Percentiles rank a stretch among this genome's conserved stretches.
Conservation (phyloP, 2,113 vertebrate genomes). For the Ahaetulla prasina region DNA sequence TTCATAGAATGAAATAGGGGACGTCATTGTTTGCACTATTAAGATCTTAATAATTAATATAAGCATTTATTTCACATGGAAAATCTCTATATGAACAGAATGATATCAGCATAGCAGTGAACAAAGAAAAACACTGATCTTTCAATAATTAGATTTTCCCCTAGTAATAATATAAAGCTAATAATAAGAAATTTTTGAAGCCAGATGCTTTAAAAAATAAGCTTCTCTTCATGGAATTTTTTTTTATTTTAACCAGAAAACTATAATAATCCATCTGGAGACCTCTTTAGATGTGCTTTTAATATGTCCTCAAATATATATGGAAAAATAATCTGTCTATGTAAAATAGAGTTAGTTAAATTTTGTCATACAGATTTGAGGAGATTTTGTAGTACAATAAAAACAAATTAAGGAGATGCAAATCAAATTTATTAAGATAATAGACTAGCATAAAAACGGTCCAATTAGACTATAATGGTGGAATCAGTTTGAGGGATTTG, state of each 20-base stretch:
- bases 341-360: neutral
- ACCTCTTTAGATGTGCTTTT: accelerated
- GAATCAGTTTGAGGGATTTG: neutral
- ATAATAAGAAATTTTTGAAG: conserved; percentile 8
- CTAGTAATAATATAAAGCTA: conserved; percentile 47
- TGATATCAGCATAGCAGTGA: conserved; percentile 44
- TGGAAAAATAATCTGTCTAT: neutral
- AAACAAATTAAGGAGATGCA: neutral
- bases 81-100: conserved; percentile 29
- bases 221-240: conserved; percentile 22
- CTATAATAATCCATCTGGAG: conserved; percentile 5
- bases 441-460: too few species aligned
- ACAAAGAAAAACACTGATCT: conserved; percentile 49
- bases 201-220: conserved; percentile 32
- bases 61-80: neutral
- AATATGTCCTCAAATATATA: accelerated
- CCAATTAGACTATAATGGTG: neutral
- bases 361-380: too few species aligned
- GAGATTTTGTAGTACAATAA: neutral
- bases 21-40: too few species aligned
- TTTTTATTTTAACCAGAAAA: conserved; percentile 49
- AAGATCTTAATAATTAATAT: too few species aligned
- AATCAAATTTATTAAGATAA: too few species aligned
- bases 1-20: too few species aligned
- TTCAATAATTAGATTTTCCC: conserved; percentile 13